Base-by-base conservation (phyloP, 37 sponge, comb jelly and placozoan genomes). In the Lycopodina hypogea region DNA sequence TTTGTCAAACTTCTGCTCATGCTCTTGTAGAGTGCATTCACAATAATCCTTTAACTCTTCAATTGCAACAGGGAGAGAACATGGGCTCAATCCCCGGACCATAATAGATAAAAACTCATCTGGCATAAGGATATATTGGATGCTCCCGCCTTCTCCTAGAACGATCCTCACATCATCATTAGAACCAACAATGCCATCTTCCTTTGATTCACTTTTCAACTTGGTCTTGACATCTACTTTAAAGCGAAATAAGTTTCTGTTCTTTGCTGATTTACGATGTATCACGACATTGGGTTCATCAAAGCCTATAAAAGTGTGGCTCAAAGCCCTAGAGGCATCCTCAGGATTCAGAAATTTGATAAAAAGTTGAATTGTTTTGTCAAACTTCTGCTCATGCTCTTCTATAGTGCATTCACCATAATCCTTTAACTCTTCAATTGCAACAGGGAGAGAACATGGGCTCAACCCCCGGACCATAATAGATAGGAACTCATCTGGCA, bases 111-210 rank as follows among this genome's bases (percentile, higher is more conserved):
- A 72, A 55, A 61, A 76, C 0, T 90, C 57, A 66, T 77, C 23
- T 35, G 90, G 90, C 90, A 90, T 84, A 15, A 90, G 48, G 0
- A 90, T 60, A 58, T 77, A 74, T 29, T 77, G 58, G 55, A 84
- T 75, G 3, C 38, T 38, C 18, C 90, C 90, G 53, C 90, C 90
- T 48, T 22, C 32, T 29, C 90, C 85, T 1, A 84, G 38, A 33
- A 90, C 82, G 1, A 84, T 42, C n/a, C 78, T 50, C 2, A 80
- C 77, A 71, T 77, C 65, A 65, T 84, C 90, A 35, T 68, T 67
- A 36, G 45, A 28, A 18, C 35, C 29, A 19, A 81, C 72, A 0
- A 90, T 52, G 1, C 90, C 82, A 57, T 14, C 15, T 33, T 90
- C 86, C 29, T 39, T 32, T n/a, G 19, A 22, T 15, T 63, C 41